phyloP scores from a whole-genome alignment of 1,140 invertebrate genomes.

The Prorops nasuta region DNA sequence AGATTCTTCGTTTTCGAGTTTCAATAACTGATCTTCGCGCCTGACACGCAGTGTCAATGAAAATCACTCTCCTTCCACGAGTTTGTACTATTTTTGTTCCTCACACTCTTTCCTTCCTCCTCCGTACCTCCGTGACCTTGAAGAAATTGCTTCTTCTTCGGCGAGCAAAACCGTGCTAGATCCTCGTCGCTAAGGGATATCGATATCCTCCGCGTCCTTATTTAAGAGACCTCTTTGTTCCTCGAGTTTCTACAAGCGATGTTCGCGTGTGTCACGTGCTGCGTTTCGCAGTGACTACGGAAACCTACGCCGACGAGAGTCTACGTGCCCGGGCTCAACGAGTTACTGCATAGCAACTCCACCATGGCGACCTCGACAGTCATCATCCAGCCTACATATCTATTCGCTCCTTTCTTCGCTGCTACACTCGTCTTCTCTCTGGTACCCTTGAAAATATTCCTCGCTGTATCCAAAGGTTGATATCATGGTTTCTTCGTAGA shows the following conservation, averaged over 20 bases:
- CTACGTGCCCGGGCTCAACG: slow-evolving; percentile 35
- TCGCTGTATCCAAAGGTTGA: too few species aligned
- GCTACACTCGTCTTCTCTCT: too few species aligned
- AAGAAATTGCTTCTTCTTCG: too few species aligned
- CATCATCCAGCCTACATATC: slow-evolving; percentile 11
- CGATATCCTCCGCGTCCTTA: too few species aligned
- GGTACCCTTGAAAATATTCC: too few species aligned
- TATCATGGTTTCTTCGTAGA: too few species aligned
- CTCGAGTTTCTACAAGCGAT: too few species aligned
- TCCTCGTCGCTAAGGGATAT: too few species aligned
- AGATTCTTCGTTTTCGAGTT: too few species aligned
- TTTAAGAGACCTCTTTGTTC: too few species aligned
- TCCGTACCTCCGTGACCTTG: slow-evolving; percentile 6
- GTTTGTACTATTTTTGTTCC: neutral
- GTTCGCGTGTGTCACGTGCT: neutral
- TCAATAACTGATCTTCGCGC: too few species aligned
- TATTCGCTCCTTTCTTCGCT: neutral
- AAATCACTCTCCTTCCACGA: neutral
- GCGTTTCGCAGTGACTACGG: neutral
- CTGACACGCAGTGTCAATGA: neutral
- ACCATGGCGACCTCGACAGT: slow-evolving; percentile 28
- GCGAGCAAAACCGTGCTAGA: too few species aligned
- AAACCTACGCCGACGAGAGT: neutral
- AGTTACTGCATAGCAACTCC: slow-evolving; percentile 37
- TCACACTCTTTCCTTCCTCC: neutral